Evolutionary conservation across 2,113 vertebrate genomes (phyloP).

Genomic region (Strix aluco): DNA sequence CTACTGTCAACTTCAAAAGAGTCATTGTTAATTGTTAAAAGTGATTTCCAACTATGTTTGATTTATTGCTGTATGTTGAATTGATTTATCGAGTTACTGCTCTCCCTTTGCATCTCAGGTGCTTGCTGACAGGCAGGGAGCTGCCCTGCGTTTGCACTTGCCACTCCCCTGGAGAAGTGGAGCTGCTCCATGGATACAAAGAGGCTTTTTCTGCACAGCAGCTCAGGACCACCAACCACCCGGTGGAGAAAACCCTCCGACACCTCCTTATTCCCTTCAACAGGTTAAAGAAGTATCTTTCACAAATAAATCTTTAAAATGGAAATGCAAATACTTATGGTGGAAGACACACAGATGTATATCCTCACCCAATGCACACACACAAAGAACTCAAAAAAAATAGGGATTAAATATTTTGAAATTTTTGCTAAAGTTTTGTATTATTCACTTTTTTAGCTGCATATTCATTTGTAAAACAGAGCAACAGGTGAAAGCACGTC

Average conservation of each 20-base stretch:
- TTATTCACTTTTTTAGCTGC: neutral
- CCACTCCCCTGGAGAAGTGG: neutral
- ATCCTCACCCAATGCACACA: neutral
- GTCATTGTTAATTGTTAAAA: neutral
- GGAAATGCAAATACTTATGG: neutral
- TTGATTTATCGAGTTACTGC: neutral
- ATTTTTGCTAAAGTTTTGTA: neutral
- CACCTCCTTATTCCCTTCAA: neutral
- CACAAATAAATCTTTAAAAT: neutral
- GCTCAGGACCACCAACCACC: neutral
- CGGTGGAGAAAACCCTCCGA: neutral
- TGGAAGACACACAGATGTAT: fast-evolving
- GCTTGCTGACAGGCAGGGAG: neutral
- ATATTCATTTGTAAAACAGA: neutral
- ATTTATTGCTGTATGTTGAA: conserved; percentile 21
- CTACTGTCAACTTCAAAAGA: conserved; percentile 14
- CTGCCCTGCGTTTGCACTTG: neutral
- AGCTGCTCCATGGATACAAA: neutral
- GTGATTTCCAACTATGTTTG: neutral
- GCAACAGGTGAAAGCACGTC: neutral
- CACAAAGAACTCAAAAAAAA: neutral
- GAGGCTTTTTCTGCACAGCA: neutral
- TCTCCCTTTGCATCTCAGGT: conserved; percentile 24
- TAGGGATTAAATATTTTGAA: neutral
- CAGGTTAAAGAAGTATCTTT: neutral